Base-by-base conservation (phyloP, 2,113 vertebrate species). In the Dipodomys ordii region DNA sequence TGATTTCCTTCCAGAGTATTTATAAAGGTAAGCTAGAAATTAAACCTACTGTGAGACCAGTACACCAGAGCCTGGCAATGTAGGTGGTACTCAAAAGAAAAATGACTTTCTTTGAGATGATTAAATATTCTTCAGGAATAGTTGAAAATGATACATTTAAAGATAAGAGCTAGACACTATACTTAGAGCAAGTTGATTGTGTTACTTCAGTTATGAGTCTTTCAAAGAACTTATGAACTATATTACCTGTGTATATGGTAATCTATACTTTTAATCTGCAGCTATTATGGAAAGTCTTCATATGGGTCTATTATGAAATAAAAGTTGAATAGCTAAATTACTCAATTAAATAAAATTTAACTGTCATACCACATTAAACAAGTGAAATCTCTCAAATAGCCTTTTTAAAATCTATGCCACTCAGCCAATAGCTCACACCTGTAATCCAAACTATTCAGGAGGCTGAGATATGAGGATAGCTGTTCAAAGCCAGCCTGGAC, bases 351-450 rank as follows among this genome's bases (percentile, higher is more conserved):
- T 82, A 80, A 80, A 27, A 12, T 78, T n/a, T 83, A 82, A 78
- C 15, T 0, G 69, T 7, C 18, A 88, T 12, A 67, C 16, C 23
- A 65, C 27, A 86, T 57, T 69, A 77, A 28, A 83, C 27, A 80
- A 64, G 64, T 39, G 32, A 82, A 30, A 88, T 83, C 92, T 93
- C 60, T 86, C 28, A 92, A 92, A 74, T 57, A 12, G 1, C 13
- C n/a, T 88, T 82, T 57, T 3, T 67, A 68, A 35, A 87, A 87
- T 93, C 64, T 49, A 11, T 4, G 62, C 25, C 53, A 92, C 84
- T 2, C 7, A 39, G 39, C 39, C 39, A 39, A 39, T 39, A 39
- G 39, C 39, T 39, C 39, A 39, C 39, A 39, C 5, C 39, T 39
- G 39, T 39, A 39, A 39, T 39, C 39, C 39, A 39, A 39, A 39